Percentiles rank a stretch among this genome's conserved stretches.
Conservation (phyloP, 2,113 vertebrate species). For the Planiliza haematocheilus region DNA sequence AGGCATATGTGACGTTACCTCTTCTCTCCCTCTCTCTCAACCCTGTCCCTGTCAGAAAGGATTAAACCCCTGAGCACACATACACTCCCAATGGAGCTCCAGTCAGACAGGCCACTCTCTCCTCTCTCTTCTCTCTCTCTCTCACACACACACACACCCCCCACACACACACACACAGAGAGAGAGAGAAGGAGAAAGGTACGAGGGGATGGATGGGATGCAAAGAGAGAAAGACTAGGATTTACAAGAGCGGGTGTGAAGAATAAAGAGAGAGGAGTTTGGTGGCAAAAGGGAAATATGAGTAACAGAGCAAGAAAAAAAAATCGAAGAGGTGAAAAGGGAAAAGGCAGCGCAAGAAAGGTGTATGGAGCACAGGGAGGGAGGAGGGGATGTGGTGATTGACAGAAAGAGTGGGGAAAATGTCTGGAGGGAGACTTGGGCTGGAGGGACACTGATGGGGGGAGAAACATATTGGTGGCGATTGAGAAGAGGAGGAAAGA, state of each 20-base stretch:
- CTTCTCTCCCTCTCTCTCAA: conserved; percentile 55
- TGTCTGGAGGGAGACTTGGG: conserved; percentile 42
- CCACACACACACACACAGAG: conserved; percentile 23
- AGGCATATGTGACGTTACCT: conserved; percentile 53
- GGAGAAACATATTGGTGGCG: conserved; percentile 27
- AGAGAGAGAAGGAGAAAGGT: conserved; percentile 25
- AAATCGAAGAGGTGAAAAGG: conserved; percentile 30
- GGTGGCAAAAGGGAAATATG: conserved; percentile 15
- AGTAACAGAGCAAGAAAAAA: conserved; percentile 24
- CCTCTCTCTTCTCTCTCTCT: conserved; percentile 33
- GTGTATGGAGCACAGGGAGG: conserved; percentile 32
- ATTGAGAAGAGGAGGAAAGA: conserved; percentile 11
- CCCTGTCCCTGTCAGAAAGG: conserved; percentile 80
- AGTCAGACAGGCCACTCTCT: conserved; percentile 50
- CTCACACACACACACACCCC: conserved; percentile 5
- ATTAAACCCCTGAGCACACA: conserved; percentile 82
- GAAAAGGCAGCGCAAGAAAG: conserved; percentile 25
- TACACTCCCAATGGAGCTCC: conserved; percentile 61
- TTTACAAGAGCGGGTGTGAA: conserved; percentile 25
- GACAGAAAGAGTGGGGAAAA: conserved; percentile 60
- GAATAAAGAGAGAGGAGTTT: conserved; percentile 11
- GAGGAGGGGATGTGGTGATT: conserved; percentile 46
- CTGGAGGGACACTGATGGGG: conserved; percentile 51
- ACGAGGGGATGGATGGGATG: conserved; percentile 6
- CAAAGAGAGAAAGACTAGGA: conserved; percentile 9